A percentile compares a stretch with the other conserved stretches of the same genome.
phyloP scores from a whole-genome alignment of 1,140 invertebrate genomes.

The Zaprionus davidi region DNA sequence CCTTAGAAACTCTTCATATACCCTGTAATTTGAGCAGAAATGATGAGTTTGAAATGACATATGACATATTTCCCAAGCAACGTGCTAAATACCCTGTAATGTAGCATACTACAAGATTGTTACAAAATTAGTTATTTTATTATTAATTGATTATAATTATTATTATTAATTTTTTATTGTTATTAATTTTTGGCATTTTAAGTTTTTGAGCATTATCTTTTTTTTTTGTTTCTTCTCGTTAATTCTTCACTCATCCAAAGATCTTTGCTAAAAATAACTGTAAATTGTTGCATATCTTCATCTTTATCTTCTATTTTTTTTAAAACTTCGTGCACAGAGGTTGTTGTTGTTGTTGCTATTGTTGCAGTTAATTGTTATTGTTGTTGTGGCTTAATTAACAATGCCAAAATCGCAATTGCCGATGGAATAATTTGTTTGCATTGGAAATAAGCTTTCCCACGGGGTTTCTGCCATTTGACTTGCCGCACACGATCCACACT shows the following conservation, averaged over 20 bases:
- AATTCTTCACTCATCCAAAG: background rate
- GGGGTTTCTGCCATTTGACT: conserved; percentile 68
- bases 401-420: conserved; percentile 50
- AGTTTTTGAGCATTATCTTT: background rate
- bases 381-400: conserved; percentile 67
- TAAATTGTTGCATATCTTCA: conserved; percentile 4
- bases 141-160: no score
- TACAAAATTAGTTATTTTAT: no score
- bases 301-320: background rate
- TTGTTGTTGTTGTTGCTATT: conserved; percentile 15
- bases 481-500: conserved; percentile 15
- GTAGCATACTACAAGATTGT: no score
- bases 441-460: conserved; percentile 58
- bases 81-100: no score
- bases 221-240: background rate
- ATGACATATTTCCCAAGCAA: no score
- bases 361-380: conserved; percentile 19
- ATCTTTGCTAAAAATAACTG: conserved; percentile 12
- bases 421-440: conserved; percentile 30
- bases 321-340: background rate
- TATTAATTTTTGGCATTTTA: no score
- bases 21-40: no score
- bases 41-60: no score
- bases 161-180: background rate
- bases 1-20: no score